Evolutionary conservation across 2,797 vertebrate species (phyloP), one percentile per base, ranked within the genome.

Genomic region (Stomatorhinus walkeri): DNA sequence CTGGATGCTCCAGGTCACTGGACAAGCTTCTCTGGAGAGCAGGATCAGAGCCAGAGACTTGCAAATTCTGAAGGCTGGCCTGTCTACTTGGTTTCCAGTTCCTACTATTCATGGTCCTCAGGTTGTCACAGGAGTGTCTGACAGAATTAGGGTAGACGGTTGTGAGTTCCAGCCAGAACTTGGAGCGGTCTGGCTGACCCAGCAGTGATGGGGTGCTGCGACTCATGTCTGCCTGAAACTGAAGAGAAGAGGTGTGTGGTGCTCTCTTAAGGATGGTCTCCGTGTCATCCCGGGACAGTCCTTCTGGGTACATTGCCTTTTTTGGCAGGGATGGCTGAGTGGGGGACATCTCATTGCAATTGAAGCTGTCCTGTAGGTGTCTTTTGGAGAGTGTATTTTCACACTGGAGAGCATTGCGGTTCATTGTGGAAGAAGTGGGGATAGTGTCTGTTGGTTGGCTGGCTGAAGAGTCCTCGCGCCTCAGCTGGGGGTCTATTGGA

Each of bases 241-340:
- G 95, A 43, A 94, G 92, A 12, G 93, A 93, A 0, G 92, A 92
- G 43, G 93, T 85, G 4, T 72, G 88, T 59, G 89, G 52, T 0
- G 59, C 56, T 54, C 87, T 88, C 85, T 83, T 84, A 28, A 61
- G 43, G 7, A 83, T 90, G 92, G 52, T 92, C 93, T 92, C 92
- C 94, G 48, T 56, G 14, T 84, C 85, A 10, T 88, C 90, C 61
- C 85, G 91, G 40, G 64, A 90, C 89, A 3, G 93, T 88, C 94
- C 93, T 40, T 96, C 96, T 46, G 96, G 92, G 92, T 96, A 96
- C 19, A 98, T 92, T 4, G 96, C 96, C 93, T 96, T 96, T 93
- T 99, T 99, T 79, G 98, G 97, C 59, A 96, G 91, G 0, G 97
- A 97, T 24, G 97, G 97, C 86, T 97, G 96, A 0, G 97, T 98